A percentile compares a stretch with the other conserved stretches of the same genome.
Conservation (phyloP, 2,888 invertebrate species). For the Andricus quercusramuli region DNA sequence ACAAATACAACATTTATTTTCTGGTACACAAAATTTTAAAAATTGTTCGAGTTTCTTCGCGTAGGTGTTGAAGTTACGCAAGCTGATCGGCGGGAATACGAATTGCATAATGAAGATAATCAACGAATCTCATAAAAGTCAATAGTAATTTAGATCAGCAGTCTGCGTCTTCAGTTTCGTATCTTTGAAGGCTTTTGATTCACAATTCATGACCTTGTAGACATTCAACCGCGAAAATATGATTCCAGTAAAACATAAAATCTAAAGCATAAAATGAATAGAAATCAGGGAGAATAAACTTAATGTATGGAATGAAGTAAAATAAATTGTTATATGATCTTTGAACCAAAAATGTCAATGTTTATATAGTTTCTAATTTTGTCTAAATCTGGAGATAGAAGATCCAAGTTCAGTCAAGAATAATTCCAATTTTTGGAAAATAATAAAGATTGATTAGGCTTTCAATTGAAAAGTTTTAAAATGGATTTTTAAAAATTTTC, state of each 20-base stretch:
- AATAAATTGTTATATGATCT: no score
- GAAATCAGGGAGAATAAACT: neutral
- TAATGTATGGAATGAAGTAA: no score
- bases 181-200: neutral
- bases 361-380: no score
- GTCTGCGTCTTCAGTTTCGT: slow-evolving; percentile 9
- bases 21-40: neutral
- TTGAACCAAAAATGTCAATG: no score
- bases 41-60: neutral
- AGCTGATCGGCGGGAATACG: slow-evolving; percentile 39
- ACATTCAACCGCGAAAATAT: neutral
- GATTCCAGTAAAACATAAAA: neutral
- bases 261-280: neutral
- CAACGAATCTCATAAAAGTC: slow-evolving; percentile 34
- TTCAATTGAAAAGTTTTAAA: no score
- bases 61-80: slow-evolving; percentile 38
- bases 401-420: no score
- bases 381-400: no score
- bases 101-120: slow-evolving; percentile 43
- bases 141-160: slow-evolving; percentile 29
- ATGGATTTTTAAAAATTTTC: no score
- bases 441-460: no score
- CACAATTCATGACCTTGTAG: neutral
- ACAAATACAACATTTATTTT: neutral
- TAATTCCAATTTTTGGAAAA: no score